Evolutionary conservation across 1,140 invertebrate genomes (phyloP).

Genomic region (Octopus bimaculoides): DNA sequence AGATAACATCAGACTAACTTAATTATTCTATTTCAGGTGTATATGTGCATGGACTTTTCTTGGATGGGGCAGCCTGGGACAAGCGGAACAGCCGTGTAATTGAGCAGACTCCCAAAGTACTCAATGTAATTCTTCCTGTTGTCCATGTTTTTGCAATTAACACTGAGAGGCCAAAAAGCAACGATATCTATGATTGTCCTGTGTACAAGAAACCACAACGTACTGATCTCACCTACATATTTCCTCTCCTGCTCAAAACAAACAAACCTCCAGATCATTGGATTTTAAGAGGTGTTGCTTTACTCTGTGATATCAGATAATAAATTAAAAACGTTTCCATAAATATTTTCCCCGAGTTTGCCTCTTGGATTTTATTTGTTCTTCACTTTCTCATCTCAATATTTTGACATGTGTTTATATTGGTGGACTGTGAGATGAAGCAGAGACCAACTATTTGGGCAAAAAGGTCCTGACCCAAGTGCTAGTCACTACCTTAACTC

Average conservation of each 20-base stretch:
- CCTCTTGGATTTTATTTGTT: too few species aligned
- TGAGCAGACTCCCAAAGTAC: slow-evolving; percentile 50
- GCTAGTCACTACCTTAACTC: too few species aligned
- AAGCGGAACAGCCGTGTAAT: slow-evolving; percentile 39
- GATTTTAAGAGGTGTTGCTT: slow-evolving; percentile 87
- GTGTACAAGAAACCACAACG: slow-evolving; percentile 91
- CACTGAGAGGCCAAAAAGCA: slow-evolving; percentile 79
- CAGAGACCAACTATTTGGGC: too few species aligned
- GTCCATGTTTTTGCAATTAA: slow-evolving; percentile 54
- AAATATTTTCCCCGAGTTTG: too few species aligned
- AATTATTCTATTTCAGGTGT: slow-evolving; percentile 30
- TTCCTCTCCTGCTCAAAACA: slow-evolving; percentile 79
- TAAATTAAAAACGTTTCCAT: neutral
- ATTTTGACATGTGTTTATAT: too few species aligned
- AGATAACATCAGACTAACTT: too few species aligned
- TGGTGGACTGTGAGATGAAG: too few species aligned
- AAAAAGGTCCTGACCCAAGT: too few species aligned
- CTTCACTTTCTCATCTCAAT: too few species aligned
- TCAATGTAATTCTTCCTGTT: slow-evolving; percentile 49
- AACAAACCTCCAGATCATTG: slow-evolving; percentile 84
- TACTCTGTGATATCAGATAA: slow-evolving; percentile 94
- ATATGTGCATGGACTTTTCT: slow-evolving; percentile 48
- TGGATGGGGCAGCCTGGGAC: slow-evolving; percentile 54
- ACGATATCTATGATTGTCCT: slow-evolving; percentile 86
- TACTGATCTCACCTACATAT: slow-evolving; percentile 90